Evolutionary conservation across 2,797 vertebrate genomes (phyloP), one percentile per base, ranked within the genome.

Genomic region (Lacerta viridis): DNA sequence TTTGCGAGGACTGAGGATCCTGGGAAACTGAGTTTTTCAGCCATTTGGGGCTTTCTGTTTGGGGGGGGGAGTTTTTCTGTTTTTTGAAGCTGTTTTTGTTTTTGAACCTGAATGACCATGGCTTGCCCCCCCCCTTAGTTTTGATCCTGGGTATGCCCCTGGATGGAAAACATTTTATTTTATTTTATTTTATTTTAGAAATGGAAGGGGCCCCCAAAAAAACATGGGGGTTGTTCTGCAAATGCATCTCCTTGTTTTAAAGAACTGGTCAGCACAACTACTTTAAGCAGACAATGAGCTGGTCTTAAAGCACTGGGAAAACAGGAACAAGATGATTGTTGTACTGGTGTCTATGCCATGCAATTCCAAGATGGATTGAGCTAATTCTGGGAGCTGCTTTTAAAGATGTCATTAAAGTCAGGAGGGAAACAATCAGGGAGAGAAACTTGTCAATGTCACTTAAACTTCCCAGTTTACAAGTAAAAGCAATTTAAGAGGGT

Each of bases 401-500:
- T 75, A 87, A 87, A 76, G 76, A 50, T 83, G 72, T 50, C 72
- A 83, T 87, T 82, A 76, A 75, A 89, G 59, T 82, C 78, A 86
- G 71, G 71, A 77, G 59, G 59, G 61, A 69, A 82, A 82, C 75
- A n/a, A 0, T 33, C 88, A 86, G 33, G 36, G 72, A 36, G 88
- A 93, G 5, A 89, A 93, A 86, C 1, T 29, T 88, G 3, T 43
- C 81, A 89, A 0, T 18, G 80, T 80, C 69, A 86, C 17, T 50
- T 79, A 20, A 83, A 17, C 1, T 83, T 88, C 68, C 4, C 89
- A 0, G 0, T 7, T 80, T 10, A 23, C 82, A 91, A 8, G 23
- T 33, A 74, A 92, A 92, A 66, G 0, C 20, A 0, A 27, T 89
- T 90, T 80, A 71, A 43, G 89, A 91, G 64, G 29, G 61, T 39